Evolutionary conservation across 2,797 vertebrate species (phyloP).

Genomic region (Poliocrania exsul): DNA sequence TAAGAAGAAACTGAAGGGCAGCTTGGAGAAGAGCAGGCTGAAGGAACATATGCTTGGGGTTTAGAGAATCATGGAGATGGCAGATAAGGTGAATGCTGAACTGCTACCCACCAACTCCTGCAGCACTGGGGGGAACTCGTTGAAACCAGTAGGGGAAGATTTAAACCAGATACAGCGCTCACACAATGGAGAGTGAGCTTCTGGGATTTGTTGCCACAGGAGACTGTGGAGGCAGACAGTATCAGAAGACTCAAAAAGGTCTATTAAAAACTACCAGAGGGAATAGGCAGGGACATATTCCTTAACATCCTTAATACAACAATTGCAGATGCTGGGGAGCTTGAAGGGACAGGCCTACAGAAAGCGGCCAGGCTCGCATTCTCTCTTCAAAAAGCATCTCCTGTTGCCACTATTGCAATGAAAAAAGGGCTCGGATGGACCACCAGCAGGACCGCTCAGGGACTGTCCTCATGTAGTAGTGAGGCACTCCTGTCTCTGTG

Average conservation of each 20-base stretch:
- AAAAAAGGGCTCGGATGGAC: background rate
- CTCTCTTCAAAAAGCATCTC: background rate
- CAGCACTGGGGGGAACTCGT: background rate
- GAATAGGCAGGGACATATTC: constrained; percentile 23
- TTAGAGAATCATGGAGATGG: constrained; percentile 6
- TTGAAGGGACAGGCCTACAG: background rate
- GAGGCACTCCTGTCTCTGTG: background rate
- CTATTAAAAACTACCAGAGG: constrained; percentile 29
- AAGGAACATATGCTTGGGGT: background rate
- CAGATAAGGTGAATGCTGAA: background rate
- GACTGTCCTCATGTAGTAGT: background rate
- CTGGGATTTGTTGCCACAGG: constrained; percentile 51
- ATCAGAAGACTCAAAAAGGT: constrained; percentile 28
- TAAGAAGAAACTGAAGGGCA: background rate
- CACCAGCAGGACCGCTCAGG: background rate
- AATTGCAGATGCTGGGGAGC: constrained; percentile 18
- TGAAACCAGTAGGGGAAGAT: constrained; percentile 42
- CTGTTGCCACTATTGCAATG: background rate
- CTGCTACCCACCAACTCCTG: background rate
- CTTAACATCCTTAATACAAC: constrained; percentile 34
- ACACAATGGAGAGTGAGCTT: constrained; percentile 37
- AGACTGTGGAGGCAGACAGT: background rate
- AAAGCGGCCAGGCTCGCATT: background rate
- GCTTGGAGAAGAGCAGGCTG: background rate
- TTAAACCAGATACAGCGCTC: constrained; percentile 57